Evolutionary conservation across 2,888 invertebrate genomes (phyloP), one percentile per base, ranked within the genome.

Genomic region (Polyommatus icarus): DNA sequence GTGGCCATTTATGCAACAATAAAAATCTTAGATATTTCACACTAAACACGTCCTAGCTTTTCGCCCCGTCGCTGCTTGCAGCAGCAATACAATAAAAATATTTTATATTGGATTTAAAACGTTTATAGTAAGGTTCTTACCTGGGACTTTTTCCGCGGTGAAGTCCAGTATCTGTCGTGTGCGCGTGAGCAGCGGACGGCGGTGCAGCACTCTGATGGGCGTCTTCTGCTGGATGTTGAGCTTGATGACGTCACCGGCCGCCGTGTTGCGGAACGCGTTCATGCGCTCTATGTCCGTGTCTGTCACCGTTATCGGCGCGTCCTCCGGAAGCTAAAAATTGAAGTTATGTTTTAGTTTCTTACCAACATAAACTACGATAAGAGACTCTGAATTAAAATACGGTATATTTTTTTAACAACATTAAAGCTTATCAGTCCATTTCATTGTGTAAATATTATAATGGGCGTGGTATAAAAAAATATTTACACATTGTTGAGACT

Each of bases 121-220:
- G 57, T n/a, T 6, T n/a, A 29, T 29, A 29, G 29, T 29, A 29
- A 29, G 29, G 29, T 7, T 50, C 80, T 79, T n/a, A 87, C 94
- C 94, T 24, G 92, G 92, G 6, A 96, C 90, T 0, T 89, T 84
- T 36, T 90, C 88, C 0, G 96, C 96, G n/a, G 78, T 57, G n/a
- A 91, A 76, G 57, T 94, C 94, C 83, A 96, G 95, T 79, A 99
- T 95, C 0, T 92, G 93, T 80, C 97, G 95, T 5, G 95, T 92
- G 78, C 99, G 94, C 2, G 95, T 93, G 12, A 96, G 95, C 77
- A 98, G 90, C 0, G 98, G 96, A 29, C 99, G 94, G 77, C 98
- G 92, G 89, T 99, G 99, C 77, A 99, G 92, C 6, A 99, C 99
- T 80, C 99, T 91, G 61, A 99, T 93, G 0, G 99, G 99, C 0